These are phyloP conservation scores for Cremastobaeus sp. DNA, from an alignment of 2,888 invertebrate species.

Conservation along the genomic window DNA sequence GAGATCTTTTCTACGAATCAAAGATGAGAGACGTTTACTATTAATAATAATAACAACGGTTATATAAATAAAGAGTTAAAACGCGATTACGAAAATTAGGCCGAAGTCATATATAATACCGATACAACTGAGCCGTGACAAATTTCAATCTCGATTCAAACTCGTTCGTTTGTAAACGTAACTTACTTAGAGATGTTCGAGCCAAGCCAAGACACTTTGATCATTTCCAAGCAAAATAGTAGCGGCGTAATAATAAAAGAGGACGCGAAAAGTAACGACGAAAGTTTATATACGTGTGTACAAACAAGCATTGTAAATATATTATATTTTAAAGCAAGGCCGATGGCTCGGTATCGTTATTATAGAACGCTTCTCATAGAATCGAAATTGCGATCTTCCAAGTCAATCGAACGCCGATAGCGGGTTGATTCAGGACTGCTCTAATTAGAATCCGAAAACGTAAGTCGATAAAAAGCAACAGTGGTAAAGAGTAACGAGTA, in stretches of 20 bases:
- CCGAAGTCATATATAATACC: slow-evolving; percentile 51
- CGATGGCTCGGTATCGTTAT: slow-evolving; percentile 50
- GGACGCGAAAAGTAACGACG: slow-evolving; percentile 7
- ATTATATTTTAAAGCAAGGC: slow-evolving; percentile 41
- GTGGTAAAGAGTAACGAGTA: slow-evolving; percentile 17
- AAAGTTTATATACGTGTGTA: slow-evolving; percentile 37
- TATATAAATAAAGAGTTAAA: slow-evolving; percentile 2
- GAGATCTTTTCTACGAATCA: slow-evolving; percentile 32
- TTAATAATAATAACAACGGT: slow-evolving; percentile 2
- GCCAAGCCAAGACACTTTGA: slow-evolving; percentile 22
- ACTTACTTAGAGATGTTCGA: slow-evolving; percentile 10
- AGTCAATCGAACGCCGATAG: slow-evolving; percentile 52
- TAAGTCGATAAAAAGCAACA: slow-evolving; percentile 28
- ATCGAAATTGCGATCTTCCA: slow-evolving; percentile 60
- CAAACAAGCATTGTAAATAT: slow-evolving; percentile 23
- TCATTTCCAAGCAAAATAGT: no score
- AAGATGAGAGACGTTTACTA: background rate
- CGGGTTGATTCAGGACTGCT: slow-evolving; percentile 37
- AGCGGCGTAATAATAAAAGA: no score
- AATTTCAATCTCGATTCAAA: slow-evolving; percentile 28
- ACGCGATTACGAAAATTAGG: slow-evolving; percentile 38
- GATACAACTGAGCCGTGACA: slow-evolving; percentile 50
- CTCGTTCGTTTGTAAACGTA: slow-evolving; percentile 30
- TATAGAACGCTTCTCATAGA: slow-evolving; percentile 47
- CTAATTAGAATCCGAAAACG: slow-evolving; percentile 36